phyloP scores from a whole-genome alignment of 2,888 invertebrate genomes.

The Tetragnatha montana region DNA sequence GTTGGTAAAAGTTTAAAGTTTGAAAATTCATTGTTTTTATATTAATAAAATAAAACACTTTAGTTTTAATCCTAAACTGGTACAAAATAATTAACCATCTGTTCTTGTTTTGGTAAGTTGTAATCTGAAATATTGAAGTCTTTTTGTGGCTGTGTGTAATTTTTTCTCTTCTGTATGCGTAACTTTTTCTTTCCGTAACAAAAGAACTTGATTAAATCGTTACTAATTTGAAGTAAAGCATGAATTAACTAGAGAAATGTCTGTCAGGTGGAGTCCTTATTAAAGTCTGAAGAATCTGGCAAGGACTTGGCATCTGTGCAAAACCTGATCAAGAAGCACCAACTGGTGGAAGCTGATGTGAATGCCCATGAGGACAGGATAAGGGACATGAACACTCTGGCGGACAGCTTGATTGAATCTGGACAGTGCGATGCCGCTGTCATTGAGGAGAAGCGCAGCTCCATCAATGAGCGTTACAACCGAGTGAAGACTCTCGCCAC shows the following conservation, averaged over 20 bases:
- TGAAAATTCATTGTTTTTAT: no score
- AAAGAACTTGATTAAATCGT: no score
- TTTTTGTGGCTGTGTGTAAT: no score
- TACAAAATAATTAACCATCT: no score
- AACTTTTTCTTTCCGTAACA: no score
- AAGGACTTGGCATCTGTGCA: constrained; percentile 98
- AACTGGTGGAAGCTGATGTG: constrained; percentile 98
- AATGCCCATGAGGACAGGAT: constrained; percentile 96
- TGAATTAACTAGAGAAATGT: background rate
- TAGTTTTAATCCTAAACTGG: no score
- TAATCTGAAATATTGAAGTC: no score
- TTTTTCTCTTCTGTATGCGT: no score
- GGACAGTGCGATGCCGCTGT: constrained; percentile 98
- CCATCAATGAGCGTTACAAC: constrained; percentile 97
- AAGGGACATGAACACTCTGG: constrained; percentile 95
- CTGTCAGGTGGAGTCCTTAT: constrained; percentile 84
- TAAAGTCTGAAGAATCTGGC: constrained; percentile 97
- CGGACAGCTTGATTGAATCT: constrained; percentile 95
- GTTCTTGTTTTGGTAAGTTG: no score
- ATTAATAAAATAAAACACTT: no score
- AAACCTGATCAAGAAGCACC: constrained; percentile 98
- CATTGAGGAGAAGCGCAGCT: constrained; percentile 91
- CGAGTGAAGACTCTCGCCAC: constrained; percentile 93
- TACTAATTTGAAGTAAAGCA: no score
- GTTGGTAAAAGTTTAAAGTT: no score